Conservation (phyloP, 2,797 vertebrate genomes). For the Melanotaenia trifasciata region DNA sequence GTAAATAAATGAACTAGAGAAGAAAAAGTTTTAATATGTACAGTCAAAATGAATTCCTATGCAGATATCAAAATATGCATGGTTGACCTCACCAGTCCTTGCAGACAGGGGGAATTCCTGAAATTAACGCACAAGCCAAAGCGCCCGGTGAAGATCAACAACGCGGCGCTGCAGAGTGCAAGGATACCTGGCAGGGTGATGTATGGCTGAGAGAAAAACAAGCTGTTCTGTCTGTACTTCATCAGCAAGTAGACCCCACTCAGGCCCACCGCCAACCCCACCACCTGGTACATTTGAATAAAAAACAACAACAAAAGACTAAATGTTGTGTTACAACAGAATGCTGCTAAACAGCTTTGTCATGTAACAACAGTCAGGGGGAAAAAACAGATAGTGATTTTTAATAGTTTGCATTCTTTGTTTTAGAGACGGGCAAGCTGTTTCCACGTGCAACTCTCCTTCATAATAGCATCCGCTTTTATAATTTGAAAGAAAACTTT, state of each 20-base stretch:
- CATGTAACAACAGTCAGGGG: no score
- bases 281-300: constrained; percentile 32
- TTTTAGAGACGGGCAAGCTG: neutral
- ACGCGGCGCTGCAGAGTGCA: constrained; percentile 13
- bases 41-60: neutral
- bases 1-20: constrained; percentile 75
- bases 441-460: neutral
- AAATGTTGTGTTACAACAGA: neutral
- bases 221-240: constrained; percentile 38
- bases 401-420: neutral
- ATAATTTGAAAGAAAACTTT: neutral
- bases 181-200: constrained; percentile 41
- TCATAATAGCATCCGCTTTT: neutral
- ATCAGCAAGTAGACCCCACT: constrained; percentile 55
- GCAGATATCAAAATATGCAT: neutral
- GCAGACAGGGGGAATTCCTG: constrained; percentile 46
- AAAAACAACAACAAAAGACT: neutral
- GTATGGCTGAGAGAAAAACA: constrained; percentile 43
- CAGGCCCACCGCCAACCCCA: constrained; percentile 47
- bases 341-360: neutral
- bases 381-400: neutral
- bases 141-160: constrained; percentile 30
- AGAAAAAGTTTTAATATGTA: constrained; percentile 7
- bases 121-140: constrained; percentile 45
- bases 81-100: constrained; percentile 58